Evolutionary conservation across 2,888 invertebrate species (phyloP), one percentile per base, ranked within the genome.

Genomic region (Sarcophaga carnaria): DNA sequence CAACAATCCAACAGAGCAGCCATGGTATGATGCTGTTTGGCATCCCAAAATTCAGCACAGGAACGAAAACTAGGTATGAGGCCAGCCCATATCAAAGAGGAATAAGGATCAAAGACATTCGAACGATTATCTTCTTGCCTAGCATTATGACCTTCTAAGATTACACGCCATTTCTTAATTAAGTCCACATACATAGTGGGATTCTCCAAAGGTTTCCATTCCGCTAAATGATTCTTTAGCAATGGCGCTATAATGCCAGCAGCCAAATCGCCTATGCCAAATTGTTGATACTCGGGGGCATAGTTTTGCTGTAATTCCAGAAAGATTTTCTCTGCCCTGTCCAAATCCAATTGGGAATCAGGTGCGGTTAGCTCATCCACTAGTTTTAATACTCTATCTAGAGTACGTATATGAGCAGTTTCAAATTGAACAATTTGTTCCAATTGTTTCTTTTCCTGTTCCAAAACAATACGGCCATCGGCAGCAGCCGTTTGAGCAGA

Each of bases 211-310:
- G 98, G 97, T 80, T 96, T 95, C 99, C 98, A 99, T 47, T 94
- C 94, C 0, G 95, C 94, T 12, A 98, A 93, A 49, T 96, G 94
- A 1, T 96, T 95, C 89, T 97, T 97, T 54, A 99, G 94, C 83
- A 98, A 94, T 0, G 98, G 98, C 11, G 97, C 96, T 2, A 98
- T 96, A 1, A 98, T 95, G 86, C 97, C 96, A 10, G 97, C 96
- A 0, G 98, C 98, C 67, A 99, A 94, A 79, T 97, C 96, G 2
- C 96, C 96, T 49, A 99, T 93, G 47, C 97, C 97, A 91, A 97
- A 98, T 91, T 97, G 94, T 89, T 96, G 96, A 93, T 98, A 99
- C 91, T 97, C 97, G 60, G 96, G 95, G 17, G 94, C 95, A 92
- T 95, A 96, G 72, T 96, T 94, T 1, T 95, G 94, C 93, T 96